Evolutionary conservation across 2,797 vertebrate genomes (phyloP).

Genomic region (Glossophaga mutica): DNA sequence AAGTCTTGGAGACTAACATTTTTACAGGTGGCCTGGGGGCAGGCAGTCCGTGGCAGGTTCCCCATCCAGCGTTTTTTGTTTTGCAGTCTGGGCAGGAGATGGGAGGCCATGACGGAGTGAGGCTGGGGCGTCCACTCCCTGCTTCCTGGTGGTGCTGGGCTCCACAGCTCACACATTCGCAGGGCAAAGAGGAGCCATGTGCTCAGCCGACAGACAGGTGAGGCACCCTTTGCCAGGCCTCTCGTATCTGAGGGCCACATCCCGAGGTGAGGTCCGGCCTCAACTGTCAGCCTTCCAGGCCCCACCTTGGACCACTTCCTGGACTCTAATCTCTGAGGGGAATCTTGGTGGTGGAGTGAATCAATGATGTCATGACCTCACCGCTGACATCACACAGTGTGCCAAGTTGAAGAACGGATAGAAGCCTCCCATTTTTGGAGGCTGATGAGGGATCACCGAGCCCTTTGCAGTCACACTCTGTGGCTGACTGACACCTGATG

Average conservation of each 20-base stretch:
- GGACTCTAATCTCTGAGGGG: neutral
- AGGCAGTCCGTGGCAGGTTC: neutral
- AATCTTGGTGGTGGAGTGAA: neutral
- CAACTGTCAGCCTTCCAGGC: fast-evolving
- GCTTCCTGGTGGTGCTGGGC: neutral
- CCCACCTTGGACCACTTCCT: neutral
- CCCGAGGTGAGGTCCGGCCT: neutral
- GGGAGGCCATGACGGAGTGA: neutral
- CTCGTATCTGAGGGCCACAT: neutral
- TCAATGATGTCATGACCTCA: neutral
- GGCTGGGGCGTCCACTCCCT: neutral
- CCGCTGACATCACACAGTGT: neutral
- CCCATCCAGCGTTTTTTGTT: neutral
- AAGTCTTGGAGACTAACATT: neutral
- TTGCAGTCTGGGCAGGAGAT: neutral
- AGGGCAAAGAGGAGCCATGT: neutral
- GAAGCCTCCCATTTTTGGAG: neutral
- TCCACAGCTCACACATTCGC: fast-evolving
- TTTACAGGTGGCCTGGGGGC: neutral
- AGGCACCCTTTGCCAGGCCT: neutral
- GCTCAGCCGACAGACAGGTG: neutral
- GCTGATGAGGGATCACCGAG: neutral
- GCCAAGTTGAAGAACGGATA: neutral
- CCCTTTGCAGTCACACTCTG: neutral
- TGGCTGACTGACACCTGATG: neutral